Base-by-base conservation (phyloP, 2,888 invertebrate genomes). In the Graphium colonna region DNA sequence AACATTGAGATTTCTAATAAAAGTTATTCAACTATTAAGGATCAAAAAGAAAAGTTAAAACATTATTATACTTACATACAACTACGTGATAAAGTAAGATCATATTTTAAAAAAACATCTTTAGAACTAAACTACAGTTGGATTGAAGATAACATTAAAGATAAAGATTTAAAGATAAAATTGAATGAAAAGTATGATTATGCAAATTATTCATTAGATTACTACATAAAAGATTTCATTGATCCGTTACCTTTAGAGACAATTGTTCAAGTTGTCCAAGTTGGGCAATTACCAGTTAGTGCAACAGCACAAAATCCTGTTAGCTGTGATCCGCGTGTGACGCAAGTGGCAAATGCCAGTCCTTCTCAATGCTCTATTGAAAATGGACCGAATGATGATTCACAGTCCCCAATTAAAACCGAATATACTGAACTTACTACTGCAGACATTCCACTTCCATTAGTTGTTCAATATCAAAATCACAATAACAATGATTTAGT, bases 231-330 rank as follows among this genome's bases (percentile, higher is more conserved):
- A 42, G 92, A 92, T 57, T 91, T 92, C 82, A 90, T 94, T 57
- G 82, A 89, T 36, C 93, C 93, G 1, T 56, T 82, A 65, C 73
- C 83, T 67, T 50, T 67, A 26, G 69, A 79, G 59, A 50, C 68
- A 5, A 79, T 90, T 5, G 91, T 92, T 0, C 91, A 92, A 69
- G 91, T 93, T 1, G 92, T 93, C 0, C 93, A 93, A 68, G 84
- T 93, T 1, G 90, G 89, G 0, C 88, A 89, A 58, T 58, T 85
- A 40, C 84, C 89, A 5, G 86, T 88, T 0, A 89, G 81, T 59
- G 79, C 85, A 31, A 71, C 81, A n/a, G 86, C 85, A 1, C 89
- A 88, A 69, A 89, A 89, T 59, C 84, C 87, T 33, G 75, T 89
- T 3, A 83, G 82, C 8, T 88, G 88, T 58, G 88, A 89, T 58